phyloP scores from a whole-genome alignment of 2,113 vertebrate genomes.

The Orycteropus afer region DNA sequence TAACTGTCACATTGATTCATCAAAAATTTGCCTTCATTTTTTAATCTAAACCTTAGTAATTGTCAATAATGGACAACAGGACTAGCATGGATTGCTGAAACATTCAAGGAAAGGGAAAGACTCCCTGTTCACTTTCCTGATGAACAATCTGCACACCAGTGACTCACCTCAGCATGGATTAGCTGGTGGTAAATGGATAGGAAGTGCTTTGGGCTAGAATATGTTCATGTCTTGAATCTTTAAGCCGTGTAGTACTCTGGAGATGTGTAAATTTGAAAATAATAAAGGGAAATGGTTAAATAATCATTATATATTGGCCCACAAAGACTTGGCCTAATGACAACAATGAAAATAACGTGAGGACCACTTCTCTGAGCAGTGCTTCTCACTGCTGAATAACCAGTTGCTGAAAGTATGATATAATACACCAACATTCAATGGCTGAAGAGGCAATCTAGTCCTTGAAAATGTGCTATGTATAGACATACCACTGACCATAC shows the following conservation, averaged over 20 bases:
- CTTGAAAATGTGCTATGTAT: too few species aligned
- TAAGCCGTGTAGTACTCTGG: not conserved
- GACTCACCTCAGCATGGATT: too few species aligned
- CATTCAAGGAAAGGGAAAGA: not conserved
- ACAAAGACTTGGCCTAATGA: not conserved
- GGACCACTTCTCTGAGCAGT: too few species aligned
- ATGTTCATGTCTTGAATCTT: not conserved
- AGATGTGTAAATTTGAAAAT: not conserved
- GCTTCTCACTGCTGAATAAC: too few species aligned
- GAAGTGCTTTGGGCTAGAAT: not conserved
- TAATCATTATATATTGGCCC: too few species aligned
- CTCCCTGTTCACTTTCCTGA: not conserved
- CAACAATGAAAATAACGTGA: not conserved
- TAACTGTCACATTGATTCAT: not conserved
- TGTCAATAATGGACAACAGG: not conserved
- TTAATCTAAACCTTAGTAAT: not conserved
- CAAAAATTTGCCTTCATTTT: too few species aligned
- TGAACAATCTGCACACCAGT: not conserved
- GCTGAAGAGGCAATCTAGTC: too few species aligned
- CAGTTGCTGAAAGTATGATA: too few species aligned
- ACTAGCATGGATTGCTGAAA: not conserved
- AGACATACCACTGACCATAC: too few species aligned
- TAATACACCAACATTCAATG: too few species aligned
- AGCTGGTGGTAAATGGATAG: not conserved
- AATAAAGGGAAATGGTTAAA: not conserved